A percentile compares a stretch with the other conserved stretches of the same genome.
phyloP scores from a whole-genome alignment of 2,113 vertebrate species.

The Nothocercus julius region DNA sequence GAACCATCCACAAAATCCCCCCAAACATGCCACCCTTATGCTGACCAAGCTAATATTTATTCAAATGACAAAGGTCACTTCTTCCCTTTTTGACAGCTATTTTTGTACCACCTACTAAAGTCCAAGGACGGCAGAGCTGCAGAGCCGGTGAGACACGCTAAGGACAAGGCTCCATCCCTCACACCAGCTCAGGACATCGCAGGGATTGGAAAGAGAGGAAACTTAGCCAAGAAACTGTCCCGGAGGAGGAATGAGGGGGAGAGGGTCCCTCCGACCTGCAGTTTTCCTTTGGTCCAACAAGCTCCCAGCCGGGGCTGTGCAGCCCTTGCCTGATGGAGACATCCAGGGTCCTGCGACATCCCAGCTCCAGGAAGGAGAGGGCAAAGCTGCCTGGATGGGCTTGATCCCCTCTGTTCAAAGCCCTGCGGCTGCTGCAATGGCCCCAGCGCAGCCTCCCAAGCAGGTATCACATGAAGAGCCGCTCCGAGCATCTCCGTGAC shows the following conservation, averaged over 20 bases:
- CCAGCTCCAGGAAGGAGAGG: rapidly evolving
- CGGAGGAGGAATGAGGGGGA: not conserved
- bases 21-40: not conserved
- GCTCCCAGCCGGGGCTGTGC: not conserved
- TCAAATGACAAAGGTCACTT: slow-evolving; percentile 59
- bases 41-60: slow-evolving; percentile 39
- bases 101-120: slow-evolving; percentile 46
- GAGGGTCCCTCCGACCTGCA: not conserved
- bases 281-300: not conserved
- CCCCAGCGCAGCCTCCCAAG: not conserved
- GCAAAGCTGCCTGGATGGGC: not conserved
- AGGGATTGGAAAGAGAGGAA: not conserved
- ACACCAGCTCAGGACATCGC: not conserved
- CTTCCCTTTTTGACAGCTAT: slow-evolving; percentile 30
- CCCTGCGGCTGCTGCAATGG: not conserved
- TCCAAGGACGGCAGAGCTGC: slow-evolving; percentile 46
- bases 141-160: not conserved
- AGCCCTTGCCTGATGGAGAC: not conserved
- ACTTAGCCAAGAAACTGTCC: not conserved
- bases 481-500: rapidly evolving
- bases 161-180: not conserved
- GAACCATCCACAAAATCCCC: slow-evolving; percentile 12
- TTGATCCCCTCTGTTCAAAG: not conserved
- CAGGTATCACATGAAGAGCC: rapidly evolving
- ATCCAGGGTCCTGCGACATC: rapidly evolving